Percentiles rank a stretch among this genome's conserved stretches.
These are phyloP conservation scores for Phalacrocorax pelagicus DNA, from an alignment of 2,113 vertebrate genomes.

Conservation along the genomic window DNA sequence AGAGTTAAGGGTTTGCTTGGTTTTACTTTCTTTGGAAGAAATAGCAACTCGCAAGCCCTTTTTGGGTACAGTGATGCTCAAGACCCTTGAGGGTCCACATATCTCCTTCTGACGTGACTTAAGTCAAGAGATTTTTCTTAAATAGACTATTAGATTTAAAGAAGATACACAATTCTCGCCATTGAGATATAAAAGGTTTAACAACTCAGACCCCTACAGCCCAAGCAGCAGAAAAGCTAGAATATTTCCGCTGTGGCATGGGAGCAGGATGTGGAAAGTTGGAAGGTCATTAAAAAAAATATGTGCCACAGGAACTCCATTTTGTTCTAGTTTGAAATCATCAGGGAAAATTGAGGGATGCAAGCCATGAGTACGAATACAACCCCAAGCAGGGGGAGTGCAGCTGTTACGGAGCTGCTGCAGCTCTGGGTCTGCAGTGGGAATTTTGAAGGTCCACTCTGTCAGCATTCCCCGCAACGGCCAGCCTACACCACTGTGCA, in stretches of 20 bases:
- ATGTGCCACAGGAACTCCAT: background rate
- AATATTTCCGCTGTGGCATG: background rate
- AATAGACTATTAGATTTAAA: conserved; percentile 12
- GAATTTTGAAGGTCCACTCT: background rate
- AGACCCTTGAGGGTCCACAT: background rate
- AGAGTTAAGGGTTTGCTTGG: conserved; percentile 11
- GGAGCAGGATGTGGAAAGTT: conserved; percentile 33
- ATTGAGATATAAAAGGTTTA: conserved; percentile 11
- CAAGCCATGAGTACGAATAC: background rate
- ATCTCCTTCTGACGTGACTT: background rate
- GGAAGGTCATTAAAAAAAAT: background rate
- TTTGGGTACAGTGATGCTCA: conserved; percentile 12
- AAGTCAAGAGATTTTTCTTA: conserved; percentile 30
- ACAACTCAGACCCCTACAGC: background rate
- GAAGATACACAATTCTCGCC: background rate
- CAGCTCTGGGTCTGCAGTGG: accelerated
- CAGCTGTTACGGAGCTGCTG: background rate
- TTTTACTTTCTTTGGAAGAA: conserved; percentile 54
- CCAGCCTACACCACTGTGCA: accelerated
- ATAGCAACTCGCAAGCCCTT: background rate
- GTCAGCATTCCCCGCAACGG: accelerated
- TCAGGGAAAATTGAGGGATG: background rate
- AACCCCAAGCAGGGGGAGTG: background rate
- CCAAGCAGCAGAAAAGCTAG: background rate
- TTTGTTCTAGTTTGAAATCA: conserved; percentile 8